Evolutionary conservation across 2,113 vertebrate genomes (phyloP), one percentile per base, ranked within the genome.

Genomic region (Aspiorhynchus laticeps): DNA sequence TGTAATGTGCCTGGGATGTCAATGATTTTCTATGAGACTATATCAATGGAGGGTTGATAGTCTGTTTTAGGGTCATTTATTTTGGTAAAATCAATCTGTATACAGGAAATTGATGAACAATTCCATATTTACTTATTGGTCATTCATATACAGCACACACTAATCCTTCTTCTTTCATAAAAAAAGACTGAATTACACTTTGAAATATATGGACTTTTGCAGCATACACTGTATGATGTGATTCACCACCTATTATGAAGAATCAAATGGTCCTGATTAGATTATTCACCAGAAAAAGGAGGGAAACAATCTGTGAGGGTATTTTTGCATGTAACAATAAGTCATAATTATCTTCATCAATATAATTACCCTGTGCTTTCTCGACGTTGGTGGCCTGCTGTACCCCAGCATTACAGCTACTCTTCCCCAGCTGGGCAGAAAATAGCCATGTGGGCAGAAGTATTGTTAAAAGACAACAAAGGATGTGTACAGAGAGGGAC

Each of bases 321-420:
- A 87, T 87, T 67, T 83, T 80, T 73, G 56, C 69, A 53, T 73
- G 61, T 53, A 89, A 87, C 56, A 80, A 74, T 61, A 85, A 85
- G 56, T 71, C 74, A 85, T 65, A 87, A 89, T 89, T 87, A 85
- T 82, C 71, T 74, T 83, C 75, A 85, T 80, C 82, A 69, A 51
- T 36, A n/a, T 74, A 85, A 80, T 31, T 53, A 63, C 48, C 12
- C 59, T 41, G 28, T 41, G 24, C 19, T 24, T 63, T 38, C 79
- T 43, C n/a, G 59, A 53, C 24, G 7, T 41, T 17, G 67, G 67
- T 46, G 41, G 56, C 61, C 76, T 75, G 61, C 15, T 24, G 79
- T 67, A 51, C 46, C 71, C 51, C 67, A 21, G 53, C 24, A 75
- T 61, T 56, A 80, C 56, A n/a, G 71, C 69, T 48, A 67, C 67